phyloP scores from a whole-genome alignment of 2,888 invertebrate genomes.

The Ormyrus thymus region DNA sequence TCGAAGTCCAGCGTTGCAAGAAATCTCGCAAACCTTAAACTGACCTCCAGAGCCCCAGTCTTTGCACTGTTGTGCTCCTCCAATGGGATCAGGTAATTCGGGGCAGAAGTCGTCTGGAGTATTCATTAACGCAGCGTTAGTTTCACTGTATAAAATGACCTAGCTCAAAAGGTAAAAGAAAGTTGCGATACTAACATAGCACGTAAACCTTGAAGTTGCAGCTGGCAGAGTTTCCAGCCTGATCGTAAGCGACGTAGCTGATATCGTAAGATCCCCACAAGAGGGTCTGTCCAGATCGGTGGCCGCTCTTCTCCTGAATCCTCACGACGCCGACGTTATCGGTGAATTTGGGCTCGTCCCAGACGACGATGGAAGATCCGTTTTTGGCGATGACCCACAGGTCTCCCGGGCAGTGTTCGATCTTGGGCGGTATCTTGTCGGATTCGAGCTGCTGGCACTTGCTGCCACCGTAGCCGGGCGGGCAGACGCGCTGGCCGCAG shows the following conservation, averaged over 20 bases:
- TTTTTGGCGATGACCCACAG: constrained; percentile 95
- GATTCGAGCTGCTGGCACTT: constrained; percentile 90
- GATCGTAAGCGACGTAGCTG: constrained; percentile 94
- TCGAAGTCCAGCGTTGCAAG: constrained; percentile 88
- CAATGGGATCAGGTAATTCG: constrained; percentile 89
- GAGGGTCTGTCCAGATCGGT: constrained; percentile 90
- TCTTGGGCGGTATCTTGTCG: constrained; percentile 89
- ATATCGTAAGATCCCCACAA: constrained; percentile 95
- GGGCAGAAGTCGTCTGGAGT: constrained; percentile 93
- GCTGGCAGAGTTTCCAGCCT: constrained; percentile 92
- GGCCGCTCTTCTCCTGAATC: constrained; percentile 89
- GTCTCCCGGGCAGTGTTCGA: constrained; percentile 94
- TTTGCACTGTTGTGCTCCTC: constrained; percentile 93
- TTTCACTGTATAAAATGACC: neutral
- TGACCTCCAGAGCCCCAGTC: constrained; percentile 98
- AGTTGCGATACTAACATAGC: constrained; percentile 80
- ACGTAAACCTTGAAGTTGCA: constrained; percentile 95
- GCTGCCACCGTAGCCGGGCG: constrained; percentile 89
- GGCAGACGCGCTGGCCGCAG: constrained; percentile 92
- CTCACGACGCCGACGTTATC: constrained; percentile 90
- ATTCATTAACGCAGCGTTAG: constrained; percentile 10
- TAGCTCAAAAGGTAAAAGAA: neutral
- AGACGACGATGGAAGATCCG: constrained; percentile 90
- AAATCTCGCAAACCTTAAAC: constrained; percentile 95
- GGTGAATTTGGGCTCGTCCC: constrained; percentile 94